Conservation (phyloP, 2,797 vertebrate genomes). For the Chrosomus eos region DNA sequence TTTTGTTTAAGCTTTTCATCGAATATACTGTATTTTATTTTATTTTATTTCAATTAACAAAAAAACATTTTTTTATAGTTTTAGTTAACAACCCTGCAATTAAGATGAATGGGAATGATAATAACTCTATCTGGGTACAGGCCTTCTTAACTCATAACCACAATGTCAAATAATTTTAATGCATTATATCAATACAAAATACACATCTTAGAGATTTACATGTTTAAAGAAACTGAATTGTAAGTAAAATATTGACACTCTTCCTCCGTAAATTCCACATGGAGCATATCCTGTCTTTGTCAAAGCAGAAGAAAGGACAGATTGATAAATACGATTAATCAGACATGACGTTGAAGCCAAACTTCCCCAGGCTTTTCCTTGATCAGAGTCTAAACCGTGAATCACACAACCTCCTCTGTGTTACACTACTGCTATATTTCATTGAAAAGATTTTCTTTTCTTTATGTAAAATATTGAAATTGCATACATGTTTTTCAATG, state of each 20-base stretch:
- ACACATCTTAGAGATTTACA: neutral
- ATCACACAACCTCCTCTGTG: conserved; percentile 7
- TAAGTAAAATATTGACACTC: neutral
- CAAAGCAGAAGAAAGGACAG: neutral
- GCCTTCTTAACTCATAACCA: neutral
- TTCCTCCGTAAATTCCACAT: neutral
- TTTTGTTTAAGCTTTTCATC: neutral
- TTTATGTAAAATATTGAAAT: neutral
- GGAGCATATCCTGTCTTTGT: conserved; percentile 13
- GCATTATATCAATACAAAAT: neutral
- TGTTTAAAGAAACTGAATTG: neutral
- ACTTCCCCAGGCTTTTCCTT: conserved; percentile 34
- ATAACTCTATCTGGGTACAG: neutral
- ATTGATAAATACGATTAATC: conserved; percentile 32
- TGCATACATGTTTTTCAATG: neutral
- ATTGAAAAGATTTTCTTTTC: neutral
- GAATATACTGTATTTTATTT: neutral
- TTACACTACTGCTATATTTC: neutral
- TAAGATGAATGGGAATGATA: neutral
- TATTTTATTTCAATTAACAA: neutral
- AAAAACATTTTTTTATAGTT: neutral
- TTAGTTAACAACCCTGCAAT: neutral
- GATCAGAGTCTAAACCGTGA: conserved; percentile 28
- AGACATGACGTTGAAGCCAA: conserved; percentile 26
- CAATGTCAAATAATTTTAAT: neutral